Evolutionary conservation across 2,113 vertebrate species (phyloP).

Genomic region (Catharus fuscescens): DNA sequence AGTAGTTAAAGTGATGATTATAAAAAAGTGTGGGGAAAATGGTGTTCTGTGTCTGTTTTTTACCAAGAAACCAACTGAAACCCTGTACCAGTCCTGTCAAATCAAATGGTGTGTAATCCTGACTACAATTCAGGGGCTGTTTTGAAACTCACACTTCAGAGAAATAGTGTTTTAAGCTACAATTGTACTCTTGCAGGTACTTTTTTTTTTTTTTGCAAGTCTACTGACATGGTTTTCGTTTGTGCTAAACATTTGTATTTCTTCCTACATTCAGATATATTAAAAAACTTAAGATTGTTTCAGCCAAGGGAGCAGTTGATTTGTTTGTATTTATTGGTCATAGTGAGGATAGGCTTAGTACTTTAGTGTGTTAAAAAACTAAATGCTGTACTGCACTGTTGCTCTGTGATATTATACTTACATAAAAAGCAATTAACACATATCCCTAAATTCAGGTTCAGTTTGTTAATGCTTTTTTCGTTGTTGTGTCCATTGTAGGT

Average conservation of each 20-base stretch:
- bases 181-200: neutral
- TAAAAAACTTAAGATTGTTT: neutral
- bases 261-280: neutral
- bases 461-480: neutral
- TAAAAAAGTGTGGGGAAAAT: neutral
- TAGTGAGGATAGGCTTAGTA: neutral
- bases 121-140: neutral
- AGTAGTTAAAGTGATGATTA: neutral
- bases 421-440: neutral
- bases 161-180: neutral
- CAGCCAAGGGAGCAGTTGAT: neutral
- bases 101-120: neutral
- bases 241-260: neutral
- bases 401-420: neutral
- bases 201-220: neutral
- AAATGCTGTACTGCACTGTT: neutral
- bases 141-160: neutral
- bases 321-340: neutral
- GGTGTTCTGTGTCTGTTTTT: neutral
- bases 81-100: neutral
- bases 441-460: neutral
- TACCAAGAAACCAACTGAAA: neutral
- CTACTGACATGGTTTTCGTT: neutral
- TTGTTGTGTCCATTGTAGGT: constrained; percentile 73
- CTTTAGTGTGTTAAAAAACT: neutral